Evolutionary conservation across 2,113 vertebrate species (phyloP).

Genomic region (Cynopterus brachyotis): DNA sequence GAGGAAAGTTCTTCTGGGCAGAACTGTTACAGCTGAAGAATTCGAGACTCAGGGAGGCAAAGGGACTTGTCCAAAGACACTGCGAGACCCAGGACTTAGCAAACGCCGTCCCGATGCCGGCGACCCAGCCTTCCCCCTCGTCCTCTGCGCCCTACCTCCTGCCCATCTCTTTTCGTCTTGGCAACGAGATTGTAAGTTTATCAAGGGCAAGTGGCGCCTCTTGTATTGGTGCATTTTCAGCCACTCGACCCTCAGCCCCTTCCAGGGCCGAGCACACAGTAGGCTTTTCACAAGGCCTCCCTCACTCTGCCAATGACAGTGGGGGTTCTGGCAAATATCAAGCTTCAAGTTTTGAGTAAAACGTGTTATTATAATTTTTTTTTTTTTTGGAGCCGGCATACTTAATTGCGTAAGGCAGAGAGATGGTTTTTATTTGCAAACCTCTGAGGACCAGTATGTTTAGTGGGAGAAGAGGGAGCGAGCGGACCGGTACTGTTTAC

Average conservation of each 20-base stretch:
- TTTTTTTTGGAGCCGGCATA: background rate
- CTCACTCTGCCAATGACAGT: background rate
- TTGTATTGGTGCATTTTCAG: background rate
- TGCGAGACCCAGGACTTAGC: background rate
- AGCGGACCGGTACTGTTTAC: background rate
- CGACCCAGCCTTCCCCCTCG: fast-evolving
- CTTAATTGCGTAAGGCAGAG: conserved; percentile 4
- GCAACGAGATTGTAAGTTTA: background rate
- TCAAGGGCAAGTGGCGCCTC: background rate
- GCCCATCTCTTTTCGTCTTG: background rate
- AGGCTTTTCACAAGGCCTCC: background rate
- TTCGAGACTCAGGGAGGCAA: background rate
- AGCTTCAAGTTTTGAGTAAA: conserved; percentile 23
- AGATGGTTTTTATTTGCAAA: conserved; percentile 51
- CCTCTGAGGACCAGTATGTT: background rate
- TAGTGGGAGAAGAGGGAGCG: background rate
- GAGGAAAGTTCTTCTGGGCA: background rate
- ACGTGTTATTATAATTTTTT: conserved; percentile 16
- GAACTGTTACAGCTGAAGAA: background rate
- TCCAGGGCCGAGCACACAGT: background rate
- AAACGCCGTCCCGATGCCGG: fast-evolving
- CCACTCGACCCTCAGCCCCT: background rate
- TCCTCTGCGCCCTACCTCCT: no score
- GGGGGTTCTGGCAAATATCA: conserved; percentile 36
- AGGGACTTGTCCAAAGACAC: background rate